Base-by-base conservation (phyloP, 2,113 vertebrate genomes). In the Rhipidura dahli region DNA sequence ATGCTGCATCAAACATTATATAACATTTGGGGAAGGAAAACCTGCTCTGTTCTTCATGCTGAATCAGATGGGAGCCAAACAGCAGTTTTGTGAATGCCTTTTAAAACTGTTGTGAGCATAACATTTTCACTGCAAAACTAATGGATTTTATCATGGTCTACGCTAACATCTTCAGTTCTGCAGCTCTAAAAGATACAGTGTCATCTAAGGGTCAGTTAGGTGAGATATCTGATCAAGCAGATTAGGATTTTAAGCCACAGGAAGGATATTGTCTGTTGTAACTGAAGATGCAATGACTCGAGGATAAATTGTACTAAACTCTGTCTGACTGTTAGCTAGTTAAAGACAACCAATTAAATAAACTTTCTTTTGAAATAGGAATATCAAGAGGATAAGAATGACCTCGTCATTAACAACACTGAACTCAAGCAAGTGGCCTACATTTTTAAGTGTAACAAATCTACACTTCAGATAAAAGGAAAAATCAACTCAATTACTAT, bases 401-500 rank as follows among this genome's bases (percentile, higher is more conserved):
- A 99, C 96, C 98, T 99, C 93, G 94, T 99, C 94, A 99, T 99
- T 66, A 98, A 98, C 68, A 98, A 99, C 82, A 98, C 99, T 6
- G 99, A 99, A 97, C 98, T 99, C 42, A 99, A 98, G 94, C 99
- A 99, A 97, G 99, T 99, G 96, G 99, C 97, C 47, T 99, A 99
- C 85, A 97, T 99, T 98, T 99, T 99, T 93, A 98, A 97, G 86
- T 99, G 99, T 92, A 98, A 97, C 97, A 98, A 98, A 97, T 99
- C 98, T 77, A 99, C 99, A 4, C 91, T 99, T 49, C 99, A 99
- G 97, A 97, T 99, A 64, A 99, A 99, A 95, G 99, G 99, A 56
- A 99, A 99, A 98, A 97, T 99, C 86, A 99, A 99, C 97, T 99
- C 99, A 95, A 99, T 99, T 96, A 99, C 98, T 82, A 93, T 99